These are phyloP conservation scores for Chloromyia formosa DNA, from an alignment of 2,888 invertebrate species.

Conservation along the genomic window DNA sequence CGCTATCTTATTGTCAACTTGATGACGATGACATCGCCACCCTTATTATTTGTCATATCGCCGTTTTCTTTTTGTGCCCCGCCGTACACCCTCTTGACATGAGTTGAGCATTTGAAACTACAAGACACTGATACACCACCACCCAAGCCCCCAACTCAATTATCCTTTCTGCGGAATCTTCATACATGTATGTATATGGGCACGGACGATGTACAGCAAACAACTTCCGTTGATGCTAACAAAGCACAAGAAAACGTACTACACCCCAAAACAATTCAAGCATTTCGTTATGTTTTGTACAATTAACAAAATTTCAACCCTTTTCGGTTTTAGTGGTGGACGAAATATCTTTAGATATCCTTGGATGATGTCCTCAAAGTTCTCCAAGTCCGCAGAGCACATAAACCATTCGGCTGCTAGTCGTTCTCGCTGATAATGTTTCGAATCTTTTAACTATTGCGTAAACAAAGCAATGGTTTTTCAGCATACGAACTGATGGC, in stretches of 20 bases:
- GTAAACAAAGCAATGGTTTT: slow-evolving; percentile 37
- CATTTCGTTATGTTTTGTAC: slow-evolving; percentile 42
- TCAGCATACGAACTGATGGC: slow-evolving; percentile 20
- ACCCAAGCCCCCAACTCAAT: slow-evolving; percentile 2
- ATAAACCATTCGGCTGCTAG: slow-evolving; percentile 35
- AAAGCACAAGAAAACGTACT: slow-evolving; percentile 24
- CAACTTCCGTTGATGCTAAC: slow-evolving; percentile 17
- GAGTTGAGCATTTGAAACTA: slow-evolving; percentile 21
- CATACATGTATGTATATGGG: too few species aligned
- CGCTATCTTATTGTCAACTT: slow-evolving; percentile 41
- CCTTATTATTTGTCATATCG: slow-evolving; percentile 37
- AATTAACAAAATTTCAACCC: slow-evolving; percentile 44
- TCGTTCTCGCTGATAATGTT: slow-evolving; percentile 35
- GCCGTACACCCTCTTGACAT: not conserved
- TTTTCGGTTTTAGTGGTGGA: slow-evolving; percentile 42
- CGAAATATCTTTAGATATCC: slow-evolving; percentile 29
- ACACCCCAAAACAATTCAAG: slow-evolving; percentile 27
- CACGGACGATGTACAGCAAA: not conserved
- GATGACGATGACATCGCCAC: slow-evolving; percentile 28
- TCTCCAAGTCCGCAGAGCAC: slow-evolving; percentile 26
- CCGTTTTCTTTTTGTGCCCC: slow-evolving; percentile 6
- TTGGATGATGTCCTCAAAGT: slow-evolving; percentile 41
- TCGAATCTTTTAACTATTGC: slow-evolving; percentile 42
- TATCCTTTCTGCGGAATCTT: not conserved
- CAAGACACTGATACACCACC: slow-evolving; percentile 23